Evolutionary conservation across 2,113 vertebrate genomes (phyloP).

Genomic region (Dendrocopos noguchii): DNA sequence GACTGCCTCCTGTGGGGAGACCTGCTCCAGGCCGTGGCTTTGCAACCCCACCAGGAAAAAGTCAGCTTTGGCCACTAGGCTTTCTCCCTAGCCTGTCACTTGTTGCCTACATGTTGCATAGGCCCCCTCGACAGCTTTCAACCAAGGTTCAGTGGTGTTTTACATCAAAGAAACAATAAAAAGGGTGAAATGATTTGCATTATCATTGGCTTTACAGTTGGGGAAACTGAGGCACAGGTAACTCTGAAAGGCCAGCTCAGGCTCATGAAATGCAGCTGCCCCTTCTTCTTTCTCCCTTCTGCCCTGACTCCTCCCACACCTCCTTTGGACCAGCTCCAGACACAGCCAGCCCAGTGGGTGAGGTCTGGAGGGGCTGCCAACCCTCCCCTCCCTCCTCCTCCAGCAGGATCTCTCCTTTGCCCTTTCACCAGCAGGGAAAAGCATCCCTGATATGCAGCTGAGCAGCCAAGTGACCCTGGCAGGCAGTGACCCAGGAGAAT

Average conservation of each 20-base stretch:
- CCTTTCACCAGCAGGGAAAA: slow-evolving; percentile 31
- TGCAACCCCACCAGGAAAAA: not conserved
- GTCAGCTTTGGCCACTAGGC: not conserved
- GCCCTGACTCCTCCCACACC: not conserved
- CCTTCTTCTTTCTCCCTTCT: not conserved
- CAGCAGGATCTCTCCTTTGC: not conserved
- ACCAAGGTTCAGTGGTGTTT: fast-evolving
- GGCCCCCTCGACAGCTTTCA: not conserved
- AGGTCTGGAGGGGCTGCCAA: not conserved
- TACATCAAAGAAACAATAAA: not conserved
- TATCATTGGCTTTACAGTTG: not conserved
- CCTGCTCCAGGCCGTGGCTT: not conserved
- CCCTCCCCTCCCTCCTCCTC: not conserved
- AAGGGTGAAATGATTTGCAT: not conserved
- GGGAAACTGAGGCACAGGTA: not conserved
- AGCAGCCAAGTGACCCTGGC: slow-evolving; percentile 59
- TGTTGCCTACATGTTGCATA: fast-evolving
- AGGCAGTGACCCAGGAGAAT: slow-evolving; percentile 61
- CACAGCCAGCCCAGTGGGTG: fast-evolving
- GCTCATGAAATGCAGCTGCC: not conserved
- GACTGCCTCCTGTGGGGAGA: slow-evolving; percentile 17
- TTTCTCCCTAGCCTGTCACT: not conserved
- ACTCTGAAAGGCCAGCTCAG: not conserved
- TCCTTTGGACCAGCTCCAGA: not conserved
- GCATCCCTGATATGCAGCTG: slow-evolving; percentile 29